Base-by-base conservation (phyloP, 1,140 invertebrate genomes). In the Zaprionus capensis region DNA sequence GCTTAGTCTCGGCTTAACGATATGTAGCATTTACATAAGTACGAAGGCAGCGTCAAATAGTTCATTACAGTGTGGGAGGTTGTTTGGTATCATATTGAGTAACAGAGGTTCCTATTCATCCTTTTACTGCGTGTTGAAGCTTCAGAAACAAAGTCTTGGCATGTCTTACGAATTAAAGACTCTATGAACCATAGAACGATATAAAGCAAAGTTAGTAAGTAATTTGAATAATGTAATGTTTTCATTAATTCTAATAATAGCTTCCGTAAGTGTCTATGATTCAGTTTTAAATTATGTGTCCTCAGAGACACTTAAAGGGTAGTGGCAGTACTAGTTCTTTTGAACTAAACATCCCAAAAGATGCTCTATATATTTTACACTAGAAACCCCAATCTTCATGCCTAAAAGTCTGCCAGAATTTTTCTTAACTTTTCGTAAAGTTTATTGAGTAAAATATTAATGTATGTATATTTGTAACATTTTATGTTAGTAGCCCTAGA, bases 401-500 rank as follows among this genome's bases (percentile, higher is more conserved):
- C 53, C 53, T 7, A 56, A 28, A 56, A 56, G 24, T 56, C 22
- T 56, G 53, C 53, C 26, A 7, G 15, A 6, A n/a, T 28, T 56
- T 17, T 6, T 31, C 6, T 26, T 56, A 56, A 56, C 53, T 56
- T 56, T 56, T 56, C 22, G 26, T 28, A 56, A 56, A 56, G 53
- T 56, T 56, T 56, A 38, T 59, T 49, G 28, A 36, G 51, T 56
- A 72, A 24, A 17, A 46, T 28, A 55, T 24, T 44, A n/a, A 46
- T 46, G 41, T 17, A 46, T 46, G n/a, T n/a, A 41, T 49, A 56
- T 31, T 56, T 56, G 22, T 56, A 56, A 56, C 53, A 56, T 56
- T 56, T 14, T 9, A 56, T 56, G 53, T 56, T 56, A 56, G 53
- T 56, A n/a, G 26, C 15, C 15, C 20, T 34, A 38, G 24, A 20